Evolutionary conservation across 2,888 invertebrate genomes (phyloP).

Genomic region (Cotesia congregata): DNA sequence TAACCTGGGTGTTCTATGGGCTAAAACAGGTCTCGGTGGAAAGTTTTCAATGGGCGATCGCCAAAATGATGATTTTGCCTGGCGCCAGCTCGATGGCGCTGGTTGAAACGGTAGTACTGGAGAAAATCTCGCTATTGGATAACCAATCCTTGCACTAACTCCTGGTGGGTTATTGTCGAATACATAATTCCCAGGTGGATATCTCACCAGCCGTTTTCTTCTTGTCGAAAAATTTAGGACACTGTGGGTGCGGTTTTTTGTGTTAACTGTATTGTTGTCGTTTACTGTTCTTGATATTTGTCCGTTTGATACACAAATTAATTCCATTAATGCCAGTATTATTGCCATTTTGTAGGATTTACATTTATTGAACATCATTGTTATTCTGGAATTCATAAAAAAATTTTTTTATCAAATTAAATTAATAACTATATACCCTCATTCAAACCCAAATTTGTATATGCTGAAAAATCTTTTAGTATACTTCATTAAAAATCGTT

Average conservation of each 20-base stretch:
- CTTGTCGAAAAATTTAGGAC: slow-evolving; percentile 11
- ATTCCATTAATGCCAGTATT: slow-evolving; percentile 45
- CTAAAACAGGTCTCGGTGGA: slow-evolving; percentile 61
- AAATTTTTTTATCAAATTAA: neutral
- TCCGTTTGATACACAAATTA: slow-evolving; percentile 39
- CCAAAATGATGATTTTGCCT: slow-evolving; percentile 65
- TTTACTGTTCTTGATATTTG: slow-evolving; percentile 26
- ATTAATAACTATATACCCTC: neutral
- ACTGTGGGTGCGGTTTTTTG: slow-evolving; percentile 22
- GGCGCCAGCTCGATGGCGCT: slow-evolving; percentile 61
- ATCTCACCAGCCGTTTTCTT: slow-evolving; percentile 59
- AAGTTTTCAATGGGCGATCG: slow-evolving; percentile 52
- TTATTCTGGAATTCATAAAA: slow-evolving; percentile 45
- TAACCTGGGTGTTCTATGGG: slow-evolving; percentile 65
- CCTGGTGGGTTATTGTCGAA: slow-evolving; percentile 51
- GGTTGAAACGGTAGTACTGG: slow-evolving; percentile 46
- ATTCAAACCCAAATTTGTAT: too few species aligned
- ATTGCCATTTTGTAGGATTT: slow-evolving; percentile 62
- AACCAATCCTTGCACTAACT: slow-evolving; percentile 46
- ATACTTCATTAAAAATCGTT: too few species aligned
- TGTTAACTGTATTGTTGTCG: slow-evolving; percentile 14
- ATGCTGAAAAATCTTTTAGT: too few species aligned
- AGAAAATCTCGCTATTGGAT: slow-evolving; percentile 52
- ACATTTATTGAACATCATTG: slow-evolving; percentile 62
- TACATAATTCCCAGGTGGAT: slow-evolving; percentile 58